A percentile compares a stretch with the other conserved stretches of the same genome.
Conservation (phyloP, 2,888 invertebrate species). For the Pammene aurita region DNA sequence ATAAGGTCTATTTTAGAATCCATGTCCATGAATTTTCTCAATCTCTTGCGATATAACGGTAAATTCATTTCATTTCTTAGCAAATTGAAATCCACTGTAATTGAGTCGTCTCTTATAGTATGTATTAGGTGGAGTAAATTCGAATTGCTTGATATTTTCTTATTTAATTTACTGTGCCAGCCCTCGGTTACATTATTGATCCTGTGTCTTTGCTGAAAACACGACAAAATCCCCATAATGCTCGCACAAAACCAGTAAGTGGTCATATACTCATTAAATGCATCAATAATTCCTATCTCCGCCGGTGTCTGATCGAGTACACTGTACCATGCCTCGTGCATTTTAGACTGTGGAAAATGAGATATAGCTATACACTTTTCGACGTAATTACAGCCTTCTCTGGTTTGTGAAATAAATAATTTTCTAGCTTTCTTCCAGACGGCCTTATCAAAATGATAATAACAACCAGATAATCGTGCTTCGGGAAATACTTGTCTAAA, state of each 20-base stretch:
- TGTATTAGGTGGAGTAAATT: too few relatives aligned
- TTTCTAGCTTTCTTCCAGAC: not conserved
- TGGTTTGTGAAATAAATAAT: not conserved
- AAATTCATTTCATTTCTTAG: not conserved
- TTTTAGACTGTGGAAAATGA: not conserved
- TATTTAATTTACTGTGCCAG: too few relatives aligned
- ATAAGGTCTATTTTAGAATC: not conserved
- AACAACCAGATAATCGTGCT: too few relatives aligned
- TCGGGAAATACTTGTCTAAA: not conserved
- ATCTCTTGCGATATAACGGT: not conserved
- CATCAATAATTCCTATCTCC: not conserved
- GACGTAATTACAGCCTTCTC: not conserved
- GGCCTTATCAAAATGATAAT: not conserved
- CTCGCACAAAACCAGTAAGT: too few relatives aligned
- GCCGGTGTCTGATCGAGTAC: not conserved
- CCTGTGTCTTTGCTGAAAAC: too few relatives aligned
- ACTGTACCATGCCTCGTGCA: not conserved
- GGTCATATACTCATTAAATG: not conserved
- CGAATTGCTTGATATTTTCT: too few relatives aligned
- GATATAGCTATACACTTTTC: conserved; percentile 2
- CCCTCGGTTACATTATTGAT: too few relatives aligned
- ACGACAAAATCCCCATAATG: too few relatives aligned
- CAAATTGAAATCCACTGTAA: too few relatives aligned
- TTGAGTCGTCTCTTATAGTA: too few relatives aligned
- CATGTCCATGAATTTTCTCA: not conserved